These are phyloP conservation scores for Synaphobranchus kaupii DNA, from an alignment of 2,797 vertebrate species.

Conservation along the genomic window DNA sequence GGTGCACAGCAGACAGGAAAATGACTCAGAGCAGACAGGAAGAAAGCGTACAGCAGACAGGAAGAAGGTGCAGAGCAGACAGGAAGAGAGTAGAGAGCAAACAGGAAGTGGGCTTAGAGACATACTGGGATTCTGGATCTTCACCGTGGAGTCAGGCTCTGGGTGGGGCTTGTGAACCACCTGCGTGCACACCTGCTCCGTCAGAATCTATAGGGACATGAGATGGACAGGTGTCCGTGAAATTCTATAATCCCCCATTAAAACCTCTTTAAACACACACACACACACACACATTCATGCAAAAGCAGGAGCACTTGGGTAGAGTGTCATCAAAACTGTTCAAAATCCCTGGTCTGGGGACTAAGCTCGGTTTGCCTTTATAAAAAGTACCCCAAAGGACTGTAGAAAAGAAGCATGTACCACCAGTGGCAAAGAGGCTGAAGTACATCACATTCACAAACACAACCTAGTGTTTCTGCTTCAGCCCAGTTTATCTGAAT, in stretches of 20 bases:
- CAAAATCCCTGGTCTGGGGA: not conserved
- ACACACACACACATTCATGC: not conserved
- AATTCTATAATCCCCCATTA: not conserved
- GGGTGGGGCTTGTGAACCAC: constrained; percentile 98
- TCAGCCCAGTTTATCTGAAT: not conserved
- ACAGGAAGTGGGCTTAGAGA: constrained; percentile 28
- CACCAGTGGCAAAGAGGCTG: too few relatives aligned
- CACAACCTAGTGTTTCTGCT: not conserved
- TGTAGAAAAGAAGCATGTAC: too few relatives aligned
- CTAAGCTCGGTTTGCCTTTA: not conserved
- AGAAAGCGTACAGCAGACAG: not conserved
- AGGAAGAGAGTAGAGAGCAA: not conserved
- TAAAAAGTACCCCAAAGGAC: not conserved
- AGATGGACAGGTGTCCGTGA: constrained; percentile 6
- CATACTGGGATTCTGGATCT: constrained; percentile 99
- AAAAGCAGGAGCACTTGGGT: not conserved
- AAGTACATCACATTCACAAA: not conserved
- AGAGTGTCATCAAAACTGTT: not conserved
- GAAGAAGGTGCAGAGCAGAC: not conserved
- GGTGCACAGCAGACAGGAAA: too few relatives aligned
- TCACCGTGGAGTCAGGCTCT: constrained; percentile 96
- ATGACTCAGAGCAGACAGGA: too few relatives aligned
- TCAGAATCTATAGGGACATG: constrained; percentile 83
- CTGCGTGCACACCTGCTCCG: constrained; percentile 98
- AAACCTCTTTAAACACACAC: not conserved